These are phyloP conservation scores for Circaetus gallicus DNA, from an alignment of 2,113 vertebrate genomes.

Conservation along the genomic window DNA sequence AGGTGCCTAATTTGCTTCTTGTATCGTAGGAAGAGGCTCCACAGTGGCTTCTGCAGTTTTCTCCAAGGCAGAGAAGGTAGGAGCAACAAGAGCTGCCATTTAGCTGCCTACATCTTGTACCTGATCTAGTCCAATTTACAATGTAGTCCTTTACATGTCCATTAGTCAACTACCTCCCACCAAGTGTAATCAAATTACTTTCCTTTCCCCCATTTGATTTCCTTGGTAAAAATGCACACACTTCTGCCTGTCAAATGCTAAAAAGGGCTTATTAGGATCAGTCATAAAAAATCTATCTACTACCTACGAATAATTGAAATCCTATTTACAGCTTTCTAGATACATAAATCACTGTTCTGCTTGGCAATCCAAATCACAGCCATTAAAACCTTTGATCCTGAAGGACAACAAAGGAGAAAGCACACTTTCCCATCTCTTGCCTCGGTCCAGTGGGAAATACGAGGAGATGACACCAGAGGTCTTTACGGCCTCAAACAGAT, in stretches of 20 bases:
- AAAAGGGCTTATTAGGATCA: not conserved
- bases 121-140: not conserved
- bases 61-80: not conserved
- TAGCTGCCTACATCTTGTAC: not conserved
- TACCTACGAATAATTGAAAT: slow-evolving; percentile 35
- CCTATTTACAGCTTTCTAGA: slow-evolving; percentile 10
- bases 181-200: not conserved
- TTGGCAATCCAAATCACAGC: not conserved
- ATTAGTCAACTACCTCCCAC: not conserved
- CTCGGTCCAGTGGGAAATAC: not conserved
- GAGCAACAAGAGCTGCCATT: not conserved
- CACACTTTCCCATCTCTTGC: not conserved
- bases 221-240: not conserved
- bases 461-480: not conserved
- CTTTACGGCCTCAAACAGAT: not conserved
- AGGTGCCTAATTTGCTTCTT: not conserved
- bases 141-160: not conserved
- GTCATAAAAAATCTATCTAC: not conserved
- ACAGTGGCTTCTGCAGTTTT: not conserved
- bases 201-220: not conserved
- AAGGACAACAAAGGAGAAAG: slow-evolving; percentile 22
- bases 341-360: not conserved
- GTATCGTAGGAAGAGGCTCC: not conserved
- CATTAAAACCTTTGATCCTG: not conserved
- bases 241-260: not conserved